A percentile compares a stretch with the other conserved stretches of the same genome.
Conservation (phyloP, 2,797 vertebrate genomes). For the Myoxocephalus aenaeus region DNA sequence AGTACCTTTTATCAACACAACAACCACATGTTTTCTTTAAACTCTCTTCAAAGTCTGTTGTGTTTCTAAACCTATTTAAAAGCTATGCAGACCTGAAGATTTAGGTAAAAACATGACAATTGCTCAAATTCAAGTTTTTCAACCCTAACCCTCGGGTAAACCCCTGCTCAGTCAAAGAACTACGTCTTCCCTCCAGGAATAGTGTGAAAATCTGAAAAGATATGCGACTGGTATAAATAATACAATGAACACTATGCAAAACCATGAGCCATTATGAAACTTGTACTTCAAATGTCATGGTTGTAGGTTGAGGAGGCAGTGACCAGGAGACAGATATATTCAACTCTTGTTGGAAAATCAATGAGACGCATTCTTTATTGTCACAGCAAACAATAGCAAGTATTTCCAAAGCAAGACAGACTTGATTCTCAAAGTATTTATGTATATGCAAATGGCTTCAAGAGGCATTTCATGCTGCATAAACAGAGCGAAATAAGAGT, state of each 20-base stretch:
- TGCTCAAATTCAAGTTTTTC: not conserved
- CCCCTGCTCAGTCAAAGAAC: not conserved
- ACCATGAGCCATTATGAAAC: not conserved
- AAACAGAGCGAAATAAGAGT: not conserved
- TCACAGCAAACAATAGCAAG: not conserved
- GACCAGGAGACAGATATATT: not conserved
- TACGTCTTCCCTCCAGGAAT: not conserved
- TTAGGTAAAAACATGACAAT: not conserved
- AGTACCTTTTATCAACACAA: slow-evolving; percentile 2
- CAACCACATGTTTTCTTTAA: not conserved
- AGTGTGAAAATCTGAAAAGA: slow-evolving; percentile 12
- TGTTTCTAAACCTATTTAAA: not conserved
- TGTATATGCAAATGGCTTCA: not conserved
- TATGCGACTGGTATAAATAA: slow-evolving; percentile 10
- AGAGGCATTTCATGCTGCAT: not conserved
- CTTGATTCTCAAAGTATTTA: not conserved
- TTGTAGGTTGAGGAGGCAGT: not conserved
- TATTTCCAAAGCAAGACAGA: not conserved
- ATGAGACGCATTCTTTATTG: slow-evolving; percentile 2
- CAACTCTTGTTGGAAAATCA: not conserved
- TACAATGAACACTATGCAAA: slow-evolving; percentile 8
- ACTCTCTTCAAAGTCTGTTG: not conserved
- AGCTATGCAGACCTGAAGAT: not conserved
- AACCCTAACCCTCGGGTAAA: not conserved
- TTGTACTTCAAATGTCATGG: slow-evolving; percentile 3